Conservation (phyloP, 2,888 invertebrate genomes). For the Gortyna flavago region DNA sequence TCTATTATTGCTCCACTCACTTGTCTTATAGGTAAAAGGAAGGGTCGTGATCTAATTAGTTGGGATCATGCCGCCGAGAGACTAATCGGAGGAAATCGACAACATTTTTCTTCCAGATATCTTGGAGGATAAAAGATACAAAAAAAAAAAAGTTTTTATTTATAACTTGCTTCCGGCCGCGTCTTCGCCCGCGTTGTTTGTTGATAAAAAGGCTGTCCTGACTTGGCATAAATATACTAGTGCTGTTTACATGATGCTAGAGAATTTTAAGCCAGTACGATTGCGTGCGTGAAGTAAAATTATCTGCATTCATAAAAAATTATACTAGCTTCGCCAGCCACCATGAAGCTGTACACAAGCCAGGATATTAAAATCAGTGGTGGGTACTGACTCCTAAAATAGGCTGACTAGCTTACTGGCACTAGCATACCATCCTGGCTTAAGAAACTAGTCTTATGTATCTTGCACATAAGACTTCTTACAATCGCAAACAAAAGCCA, state of each 20-base stretch:
- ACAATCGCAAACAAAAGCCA: conserved; percentile 45
- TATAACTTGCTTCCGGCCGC: not conserved
- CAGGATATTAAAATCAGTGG: too few relatives aligned
- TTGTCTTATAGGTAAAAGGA: too few relatives aligned
- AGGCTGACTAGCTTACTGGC: not conserved
- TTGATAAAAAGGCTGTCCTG: not conserved
- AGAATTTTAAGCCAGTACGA: not conserved
- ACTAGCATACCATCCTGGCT: not conserved
- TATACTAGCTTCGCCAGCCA: too few relatives aligned
- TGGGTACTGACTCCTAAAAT: too few relatives aligned
- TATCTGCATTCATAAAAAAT: too few relatives aligned
- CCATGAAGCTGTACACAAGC: too few relatives aligned
- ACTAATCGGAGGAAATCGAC: not conserved
- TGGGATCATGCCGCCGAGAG: too few relatives aligned
- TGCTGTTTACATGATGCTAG: not conserved
- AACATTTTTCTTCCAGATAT: not conserved
- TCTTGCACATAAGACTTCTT: conserved; percentile 24
- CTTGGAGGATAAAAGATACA: not conserved
- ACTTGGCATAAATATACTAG: not conserved
- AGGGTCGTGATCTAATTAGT: too few relatives aligned
- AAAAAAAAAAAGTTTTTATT: not conserved
- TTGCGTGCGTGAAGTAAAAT: too few relatives aligned
- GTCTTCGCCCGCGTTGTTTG: not conserved
- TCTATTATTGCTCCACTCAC: too few relatives aligned
- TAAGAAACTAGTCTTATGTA: not conserved